phyloP scores from a whole-genome alignment of 1,140 invertebrate species.

The Acyrthosiphon pisum region DNA sequence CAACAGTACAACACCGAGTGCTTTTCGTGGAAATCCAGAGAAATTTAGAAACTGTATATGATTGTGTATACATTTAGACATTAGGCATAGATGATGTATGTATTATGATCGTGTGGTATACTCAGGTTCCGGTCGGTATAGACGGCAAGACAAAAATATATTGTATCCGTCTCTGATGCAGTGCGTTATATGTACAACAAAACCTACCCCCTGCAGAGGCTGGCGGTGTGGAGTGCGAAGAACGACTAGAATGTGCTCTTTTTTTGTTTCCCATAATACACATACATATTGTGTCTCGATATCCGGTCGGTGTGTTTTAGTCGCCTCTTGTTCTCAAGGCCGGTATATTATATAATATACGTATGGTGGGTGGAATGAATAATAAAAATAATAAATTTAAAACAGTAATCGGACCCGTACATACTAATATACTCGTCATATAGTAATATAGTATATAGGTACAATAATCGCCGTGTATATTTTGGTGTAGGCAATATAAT shows the following conservation, averaged over 20 bases:
- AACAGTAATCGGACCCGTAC: neutral
- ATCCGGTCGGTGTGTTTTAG: conserved; percentile 18
- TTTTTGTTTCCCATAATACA: neutral
- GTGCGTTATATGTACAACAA: neutral
- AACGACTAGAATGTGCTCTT: neutral
- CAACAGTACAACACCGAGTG: too few relatives aligned
- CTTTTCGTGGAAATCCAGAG: too few relatives aligned
- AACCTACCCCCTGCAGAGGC: neutral
- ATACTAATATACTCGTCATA: too few relatives aligned
- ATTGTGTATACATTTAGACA: too few relatives aligned
- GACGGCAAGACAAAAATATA: neutral
- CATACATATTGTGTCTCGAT: neutral
- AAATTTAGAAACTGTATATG: too few relatives aligned
- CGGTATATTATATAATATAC: neutral
- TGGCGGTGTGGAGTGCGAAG: neutral
- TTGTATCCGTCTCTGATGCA: too few relatives aligned
- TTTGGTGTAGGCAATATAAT: neutral
- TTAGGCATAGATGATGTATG: too few relatives aligned
- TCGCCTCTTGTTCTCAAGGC: neutral
- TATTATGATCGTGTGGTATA: neutral
- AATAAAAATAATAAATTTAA: neutral
- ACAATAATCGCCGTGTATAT: neutral
- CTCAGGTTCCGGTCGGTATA: neutral
- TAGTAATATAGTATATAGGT: too few relatives aligned
- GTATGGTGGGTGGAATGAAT: neutral